A percentile compares a stretch with the other conserved stretches of the same genome.
Conservation (phyloP, 2,113 vertebrate species). For the Brachyistius frenatus region DNA sequence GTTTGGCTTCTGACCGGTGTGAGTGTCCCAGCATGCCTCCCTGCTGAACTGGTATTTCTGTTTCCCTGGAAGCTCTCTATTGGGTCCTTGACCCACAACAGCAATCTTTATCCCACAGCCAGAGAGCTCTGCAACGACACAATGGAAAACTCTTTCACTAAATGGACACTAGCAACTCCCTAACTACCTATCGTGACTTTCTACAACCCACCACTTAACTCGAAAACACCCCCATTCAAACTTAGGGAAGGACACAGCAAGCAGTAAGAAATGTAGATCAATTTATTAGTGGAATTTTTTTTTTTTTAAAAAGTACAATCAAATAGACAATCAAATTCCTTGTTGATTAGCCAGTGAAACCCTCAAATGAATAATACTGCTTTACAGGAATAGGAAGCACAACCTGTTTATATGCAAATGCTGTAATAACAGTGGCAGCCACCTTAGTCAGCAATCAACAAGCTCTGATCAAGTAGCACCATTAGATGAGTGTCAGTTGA, state of each 20-base stretch:
- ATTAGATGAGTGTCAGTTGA: background rate
- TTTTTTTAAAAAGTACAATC: too few species aligned
- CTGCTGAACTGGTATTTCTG: conserved; percentile 55
- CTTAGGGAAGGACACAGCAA: background rate
- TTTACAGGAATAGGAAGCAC: background rate
- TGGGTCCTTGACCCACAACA: conserved; percentile 43
- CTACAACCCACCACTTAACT: background rate
- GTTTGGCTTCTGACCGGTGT: conserved; percentile 23
- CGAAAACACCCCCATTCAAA: background rate
- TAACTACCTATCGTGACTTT: conserved; percentile 10
- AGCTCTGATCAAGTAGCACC: background rate
- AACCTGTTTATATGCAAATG: background rate
- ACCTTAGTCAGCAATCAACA: background rate
- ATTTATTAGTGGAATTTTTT: background rate
- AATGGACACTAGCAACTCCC: background rate
- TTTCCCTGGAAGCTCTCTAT: conserved; percentile 46
- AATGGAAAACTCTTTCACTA: conserved; percentile 30
- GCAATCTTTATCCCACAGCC: conserved; percentile 45
- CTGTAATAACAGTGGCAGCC: background rate
- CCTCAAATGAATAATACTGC: background rate
- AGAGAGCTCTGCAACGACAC: conserved; percentile 7
- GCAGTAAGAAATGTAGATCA: background rate
- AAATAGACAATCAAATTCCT: background rate
- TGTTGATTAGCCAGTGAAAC: background rate
- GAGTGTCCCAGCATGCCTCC: conserved; percentile 48